Percentiles rank a stretch among this genome's conserved stretches.
Conservation (phyloP, 2,113 vertebrate species). For the Solenodon paradoxus region DNA sequence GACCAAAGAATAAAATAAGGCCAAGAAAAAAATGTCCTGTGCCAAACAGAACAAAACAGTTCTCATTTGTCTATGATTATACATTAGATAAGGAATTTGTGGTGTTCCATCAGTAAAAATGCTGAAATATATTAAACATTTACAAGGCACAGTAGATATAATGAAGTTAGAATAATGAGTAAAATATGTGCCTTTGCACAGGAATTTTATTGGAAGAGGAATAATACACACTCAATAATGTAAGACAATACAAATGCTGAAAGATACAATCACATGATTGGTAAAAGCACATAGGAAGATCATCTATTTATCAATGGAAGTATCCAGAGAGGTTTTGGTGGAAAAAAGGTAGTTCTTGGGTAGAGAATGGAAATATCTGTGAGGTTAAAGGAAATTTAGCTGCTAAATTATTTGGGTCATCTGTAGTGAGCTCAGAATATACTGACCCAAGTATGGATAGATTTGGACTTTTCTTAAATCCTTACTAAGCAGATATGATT, state of each 20-base stretch:
- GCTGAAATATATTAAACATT: conserved; percentile 40
- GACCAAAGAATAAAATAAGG: background rate
- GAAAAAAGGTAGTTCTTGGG: background rate
- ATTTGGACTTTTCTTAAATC: background rate
- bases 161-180: conserved; percentile 48
- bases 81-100: conserved; percentile 27
- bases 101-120: background rate
- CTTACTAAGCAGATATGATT: background rate
- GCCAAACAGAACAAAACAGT: background rate
- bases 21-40: background rate
- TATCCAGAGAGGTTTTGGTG: background rate
- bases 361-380: background rate
- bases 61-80: background rate
- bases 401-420: background rate
- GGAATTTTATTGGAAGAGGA: conserved; percentile 1
- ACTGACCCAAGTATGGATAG: background rate
- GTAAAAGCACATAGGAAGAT: background rate
- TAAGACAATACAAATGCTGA: background rate
- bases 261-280: background rate
- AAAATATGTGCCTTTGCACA: conserved; percentile 15
- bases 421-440: background rate
- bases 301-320: background rate
- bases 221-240: conserved; percentile 3
- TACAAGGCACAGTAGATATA: background rate
- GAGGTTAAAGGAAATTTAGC: background rate